These are phyloP conservation scores for Chitala chitala DNA, from an alignment of 2,113 vertebrate species.

Conservation along the genomic window DNA sequence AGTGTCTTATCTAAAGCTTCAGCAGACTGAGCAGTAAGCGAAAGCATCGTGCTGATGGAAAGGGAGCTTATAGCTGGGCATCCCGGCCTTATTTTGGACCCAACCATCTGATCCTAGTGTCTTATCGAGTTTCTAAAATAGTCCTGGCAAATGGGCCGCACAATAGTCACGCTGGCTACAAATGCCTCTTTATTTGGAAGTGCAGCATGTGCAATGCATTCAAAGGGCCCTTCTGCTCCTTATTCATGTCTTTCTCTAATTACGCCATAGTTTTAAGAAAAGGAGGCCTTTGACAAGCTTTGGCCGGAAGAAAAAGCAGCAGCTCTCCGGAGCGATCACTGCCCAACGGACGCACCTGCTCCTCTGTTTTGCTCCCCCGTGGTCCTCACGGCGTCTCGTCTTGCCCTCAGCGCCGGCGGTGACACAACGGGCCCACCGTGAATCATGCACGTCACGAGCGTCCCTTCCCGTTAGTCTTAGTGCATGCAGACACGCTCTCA, in stretches of 20 bases:
- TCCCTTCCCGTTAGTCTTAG: too few relatives aligned
- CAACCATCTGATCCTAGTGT: neutral
- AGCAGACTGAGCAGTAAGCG: neutral
- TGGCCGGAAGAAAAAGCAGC: neutral
- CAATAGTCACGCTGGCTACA: neutral
- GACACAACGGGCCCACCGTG: too few relatives aligned
- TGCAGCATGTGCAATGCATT: neutral
- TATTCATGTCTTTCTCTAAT: neutral
- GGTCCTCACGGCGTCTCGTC: too few relatives aligned
- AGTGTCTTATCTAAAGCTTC: neutral
- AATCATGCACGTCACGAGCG: too few relatives aligned
- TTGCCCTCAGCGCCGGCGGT: too few relatives aligned
- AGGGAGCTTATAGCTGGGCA: neutral
- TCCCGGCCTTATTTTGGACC: neutral
- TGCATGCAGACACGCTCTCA: too few relatives aligned
- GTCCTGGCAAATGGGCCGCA: neutral
- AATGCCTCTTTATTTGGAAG: neutral
- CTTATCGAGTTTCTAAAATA: conserved; percentile 7
- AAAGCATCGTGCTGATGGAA: neutral
- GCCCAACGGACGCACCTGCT: neutral
- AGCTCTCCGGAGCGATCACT: neutral
- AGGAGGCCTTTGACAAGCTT: neutral
- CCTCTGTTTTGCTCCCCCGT: too few relatives aligned
- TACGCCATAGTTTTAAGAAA: neutral
- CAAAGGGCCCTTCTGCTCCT: neutral